Evolutionary conservation across 2,113 vertebrate species (phyloP).

Genomic region (Sinocyclocheilus rhinocerous): DNA sequence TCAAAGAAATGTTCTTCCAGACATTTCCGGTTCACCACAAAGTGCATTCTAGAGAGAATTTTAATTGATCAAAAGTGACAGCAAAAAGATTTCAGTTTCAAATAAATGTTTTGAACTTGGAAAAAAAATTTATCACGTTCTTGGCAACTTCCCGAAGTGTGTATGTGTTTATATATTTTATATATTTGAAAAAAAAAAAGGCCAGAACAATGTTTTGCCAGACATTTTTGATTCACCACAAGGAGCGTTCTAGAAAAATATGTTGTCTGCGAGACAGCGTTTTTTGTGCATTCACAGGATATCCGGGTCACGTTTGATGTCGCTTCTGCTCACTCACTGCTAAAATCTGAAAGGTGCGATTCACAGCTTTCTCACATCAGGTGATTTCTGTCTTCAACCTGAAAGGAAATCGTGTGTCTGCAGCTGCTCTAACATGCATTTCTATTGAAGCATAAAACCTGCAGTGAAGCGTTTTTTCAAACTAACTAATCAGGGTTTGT

Average conservation of each 20-base stretch:
- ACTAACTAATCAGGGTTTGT: background rate
- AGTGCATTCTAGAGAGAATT: background rate
- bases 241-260: background rate
- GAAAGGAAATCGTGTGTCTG: background rate
- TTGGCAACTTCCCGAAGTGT: no score
- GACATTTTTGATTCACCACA: background rate
- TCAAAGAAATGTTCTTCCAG: background rate
- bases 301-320: slow-evolving; percentile 12
- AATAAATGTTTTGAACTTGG: no score
- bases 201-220: background rate
- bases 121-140: no score
- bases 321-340: slow-evolving; percentile 6
- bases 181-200: no score
- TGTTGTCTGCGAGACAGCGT: background rate
- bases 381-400: background rate
- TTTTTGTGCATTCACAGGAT: slow-evolving; percentile 28
- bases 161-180: no score
- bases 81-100: no score
- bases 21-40: no score
- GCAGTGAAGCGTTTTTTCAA: background rate
- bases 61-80: no score
- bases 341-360: background rate
- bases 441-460: background rate
- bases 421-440: background rate
- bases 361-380: background rate